These are phyloP conservation scores for Globodera rostochiensis DNA, from an alignment of 1,140 invertebrate genomes.

Conservation along the genomic window DNA sequence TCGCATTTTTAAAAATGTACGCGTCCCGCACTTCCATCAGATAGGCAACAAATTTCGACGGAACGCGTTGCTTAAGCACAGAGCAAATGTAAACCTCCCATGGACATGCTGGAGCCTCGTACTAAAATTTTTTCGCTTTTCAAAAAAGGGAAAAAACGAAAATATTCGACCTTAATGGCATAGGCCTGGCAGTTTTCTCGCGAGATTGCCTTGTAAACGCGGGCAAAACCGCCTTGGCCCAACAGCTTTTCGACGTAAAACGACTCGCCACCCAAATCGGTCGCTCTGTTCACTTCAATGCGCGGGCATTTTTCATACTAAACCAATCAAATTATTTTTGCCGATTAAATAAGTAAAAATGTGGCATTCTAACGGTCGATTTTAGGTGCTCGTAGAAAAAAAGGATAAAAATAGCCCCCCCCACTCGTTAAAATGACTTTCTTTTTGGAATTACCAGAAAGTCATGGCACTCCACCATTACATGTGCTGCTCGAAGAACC, in stretches of 20 bases:
- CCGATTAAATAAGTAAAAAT: neutral
- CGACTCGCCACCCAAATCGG: constrained; percentile 43
- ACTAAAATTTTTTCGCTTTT: constrained; percentile 29
- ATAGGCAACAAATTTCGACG: constrained; percentile 22
- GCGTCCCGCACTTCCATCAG: constrained; percentile 46
- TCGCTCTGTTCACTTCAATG: constrained; percentile 31
- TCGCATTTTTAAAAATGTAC: constrained; percentile 47
- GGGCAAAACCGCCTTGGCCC: constrained; percentile 50
- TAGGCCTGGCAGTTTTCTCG: constrained; percentile 37
- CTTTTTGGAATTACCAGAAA: constrained; percentile 34
- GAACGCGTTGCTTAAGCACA: constrained; percentile 13
- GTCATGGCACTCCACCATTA: constrained; percentile 33
- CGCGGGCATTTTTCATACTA: constrained; percentile 34
- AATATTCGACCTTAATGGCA: constrained; percentile 45
- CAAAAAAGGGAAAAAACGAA: no score
- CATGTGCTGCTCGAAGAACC: constrained; percentile 18
- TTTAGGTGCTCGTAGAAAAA: no score
- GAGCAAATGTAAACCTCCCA: constrained; percentile 53
- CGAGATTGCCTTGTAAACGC: constrained; percentile 34
- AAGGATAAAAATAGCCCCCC: neutral
- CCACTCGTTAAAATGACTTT: neutral
- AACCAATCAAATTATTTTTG: constrained; percentile 8
- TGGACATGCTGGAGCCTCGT: constrained; percentile 43
- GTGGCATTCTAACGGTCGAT: no score
- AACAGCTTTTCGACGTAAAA: constrained; percentile 42